phyloP scores from a whole-genome alignment of 2,888 invertebrate species.

The Eristalis arbustorum region DNA sequence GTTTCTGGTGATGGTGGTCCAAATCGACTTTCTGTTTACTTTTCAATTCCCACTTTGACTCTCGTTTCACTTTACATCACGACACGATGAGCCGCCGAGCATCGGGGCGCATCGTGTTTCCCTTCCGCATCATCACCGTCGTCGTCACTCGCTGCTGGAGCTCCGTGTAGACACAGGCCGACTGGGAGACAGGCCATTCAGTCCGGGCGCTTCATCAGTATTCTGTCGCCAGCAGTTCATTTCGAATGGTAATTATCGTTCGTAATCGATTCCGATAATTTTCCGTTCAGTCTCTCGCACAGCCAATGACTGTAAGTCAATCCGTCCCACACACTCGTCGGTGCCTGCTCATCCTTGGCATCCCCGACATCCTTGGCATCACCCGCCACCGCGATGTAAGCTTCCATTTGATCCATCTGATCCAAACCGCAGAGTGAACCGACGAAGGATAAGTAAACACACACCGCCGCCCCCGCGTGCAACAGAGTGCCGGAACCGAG shows the following conservation, averaged over 20 bases:
- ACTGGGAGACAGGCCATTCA: not conserved
- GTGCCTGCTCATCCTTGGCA: constrained; percentile 4
- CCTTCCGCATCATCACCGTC: constrained; percentile 49
- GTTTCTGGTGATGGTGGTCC: not conserved
- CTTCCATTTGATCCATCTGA: constrained; percentile 37
- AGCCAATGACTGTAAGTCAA: constrained; percentile 17
- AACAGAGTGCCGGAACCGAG: constrained; percentile 33
- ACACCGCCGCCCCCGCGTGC: constrained; percentile 14
- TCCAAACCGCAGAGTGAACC: constrained; percentile 41
- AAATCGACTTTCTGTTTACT: constrained; percentile 42
- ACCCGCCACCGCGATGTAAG: constrained; percentile 54
- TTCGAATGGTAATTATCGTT: constrained; percentile 65
- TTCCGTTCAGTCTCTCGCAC: constrained; percentile 58
- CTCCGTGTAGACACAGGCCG: not conserved
- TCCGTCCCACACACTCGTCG: constrained; percentile 6
- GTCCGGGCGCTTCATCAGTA: constrained; percentile 29
- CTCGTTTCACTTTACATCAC: constrained; percentile 48
- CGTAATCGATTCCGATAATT: constrained; percentile 66
- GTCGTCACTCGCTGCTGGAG: not conserved
- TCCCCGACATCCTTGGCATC: constrained; percentile 12
- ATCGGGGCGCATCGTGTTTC: constrained; percentile 10
- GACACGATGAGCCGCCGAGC: not conserved
- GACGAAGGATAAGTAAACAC: constrained; percentile 51
- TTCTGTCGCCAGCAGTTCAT: constrained; percentile 63
- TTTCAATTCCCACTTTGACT: constrained; percentile 47